Conservation (phyloP, 2,113 vertebrate genomes). For the Lichenostomus cassidix region DNA sequence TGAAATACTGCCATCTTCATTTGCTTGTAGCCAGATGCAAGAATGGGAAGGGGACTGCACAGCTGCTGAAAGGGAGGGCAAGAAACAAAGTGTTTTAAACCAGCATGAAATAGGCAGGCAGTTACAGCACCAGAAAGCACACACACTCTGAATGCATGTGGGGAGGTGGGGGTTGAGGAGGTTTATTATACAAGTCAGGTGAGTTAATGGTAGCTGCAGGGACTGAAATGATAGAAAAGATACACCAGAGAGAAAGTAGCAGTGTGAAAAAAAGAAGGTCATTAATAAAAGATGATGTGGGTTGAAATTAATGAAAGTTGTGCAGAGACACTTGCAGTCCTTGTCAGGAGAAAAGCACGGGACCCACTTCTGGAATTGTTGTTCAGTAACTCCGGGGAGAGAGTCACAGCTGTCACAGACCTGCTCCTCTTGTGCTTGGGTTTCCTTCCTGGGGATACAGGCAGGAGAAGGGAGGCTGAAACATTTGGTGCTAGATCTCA, state of each 20-base stretch:
- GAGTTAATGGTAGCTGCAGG: neutral
- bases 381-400: neutral
- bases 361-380: neutral
- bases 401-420: neutral
- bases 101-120: neutral
- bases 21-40: neutral
- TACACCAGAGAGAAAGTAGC: neutral
- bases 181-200: neutral
- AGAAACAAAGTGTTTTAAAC: neutral
- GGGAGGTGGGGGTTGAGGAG: neutral
- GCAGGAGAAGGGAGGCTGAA: neutral
- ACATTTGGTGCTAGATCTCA: neutral
- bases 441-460: neutral
- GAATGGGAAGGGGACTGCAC: neutral
- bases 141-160: rapidly evolving
- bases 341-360: neutral
- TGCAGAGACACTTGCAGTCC: neutral
- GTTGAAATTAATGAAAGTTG: neutral
- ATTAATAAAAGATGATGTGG: conserved; percentile 20
- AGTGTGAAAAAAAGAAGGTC: neutral
- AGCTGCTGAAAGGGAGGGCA: neutral
- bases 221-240: neutral
- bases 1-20: neutral
- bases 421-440: neutral
- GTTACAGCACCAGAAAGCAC: neutral